A percentile compares a stretch with the other conserved stretches of the same genome.
These are phyloP conservation scores for Trichogramma evanescens DNA, from an alignment of 2,888 invertebrate genomes.

Conservation along the genomic window DNA sequence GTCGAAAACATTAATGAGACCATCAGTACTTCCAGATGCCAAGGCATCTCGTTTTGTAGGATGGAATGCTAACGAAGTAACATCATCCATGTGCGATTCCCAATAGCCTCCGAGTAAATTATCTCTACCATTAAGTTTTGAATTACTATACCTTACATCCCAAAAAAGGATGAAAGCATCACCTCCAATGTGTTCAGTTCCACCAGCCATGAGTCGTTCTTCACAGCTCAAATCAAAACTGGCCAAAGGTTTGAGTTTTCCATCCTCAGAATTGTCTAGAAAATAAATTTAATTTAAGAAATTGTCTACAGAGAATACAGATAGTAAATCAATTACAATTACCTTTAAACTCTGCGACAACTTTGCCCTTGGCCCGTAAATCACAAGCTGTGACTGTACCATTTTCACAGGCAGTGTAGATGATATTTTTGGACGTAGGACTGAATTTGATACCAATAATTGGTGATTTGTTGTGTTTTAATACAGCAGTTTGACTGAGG, in stretches of 20 bases:
- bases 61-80: slow-evolving; percentile 63
- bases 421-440: slow-evolving; percentile 52
- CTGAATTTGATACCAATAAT: slow-evolving; percentile 57
- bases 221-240: slow-evolving; percentile 71
- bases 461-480: slow-evolving; percentile 48
- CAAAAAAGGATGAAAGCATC: slow-evolving; percentile 75
- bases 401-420: slow-evolving; percentile 56
- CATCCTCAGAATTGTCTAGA: slow-evolving; percentile 41
- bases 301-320: neutral
- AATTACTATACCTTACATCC: slow-evolving; percentile 58
- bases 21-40: slow-evolving; percentile 74
- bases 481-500: slow-evolving; percentile 40
- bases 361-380: slow-evolving; percentile 51
- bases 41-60: slow-evolving; percentile 58
- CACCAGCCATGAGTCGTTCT: slow-evolving; percentile 65
- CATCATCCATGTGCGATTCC: slow-evolving; percentile 77
- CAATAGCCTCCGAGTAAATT: slow-evolving; percentile 69
- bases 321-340: slow-evolving; percentile 22
- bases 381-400: slow-evolving; percentile 60
- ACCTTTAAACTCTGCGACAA: slow-evolving; percentile 48
- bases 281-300: slow-evolving; percentile 34
- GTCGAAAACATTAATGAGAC: slow-evolving; percentile 78
- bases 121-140: slow-evolving; percentile 38
- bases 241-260: slow-evolving; percentile 54
- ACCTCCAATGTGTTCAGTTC: slow-evolving; percentile 62